Evolutionary conservation across 2,888 invertebrate genomes (phyloP), one percentile per base, ranked within the genome.

Genomic region (Rambutsinella grinnellia): DNA sequence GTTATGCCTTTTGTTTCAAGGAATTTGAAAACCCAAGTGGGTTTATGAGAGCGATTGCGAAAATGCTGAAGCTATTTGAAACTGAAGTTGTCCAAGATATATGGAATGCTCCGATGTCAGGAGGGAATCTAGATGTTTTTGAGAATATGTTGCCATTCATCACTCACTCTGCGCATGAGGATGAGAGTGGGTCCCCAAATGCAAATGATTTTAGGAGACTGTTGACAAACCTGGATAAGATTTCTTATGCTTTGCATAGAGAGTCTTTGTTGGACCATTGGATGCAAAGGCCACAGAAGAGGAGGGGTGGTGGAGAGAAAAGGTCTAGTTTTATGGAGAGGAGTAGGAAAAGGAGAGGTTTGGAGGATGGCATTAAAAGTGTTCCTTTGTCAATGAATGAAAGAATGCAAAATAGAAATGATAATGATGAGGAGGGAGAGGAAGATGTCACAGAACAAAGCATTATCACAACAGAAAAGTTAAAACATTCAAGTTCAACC

Each of bases 1-100:
- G 36, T 1, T 67, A 67, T 19, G 44, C 49, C 2, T 67, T 49
- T 21, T 67, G 67, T 19, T 67, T 58, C 24, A 46, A 58, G 6
- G n/a, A 6, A n/a, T 57, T 58, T 27, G 17, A 26, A 8, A 36
- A 67, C 24, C 67, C 67, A 27, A 58, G 58, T 36, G n/a, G 13
- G 19, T 67, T 58, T 19, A 27, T 67, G 57, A 21, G 57, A 46
- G 23, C 27, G 13, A 47, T 2, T 17, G 26, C 10, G 36, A 10
- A 23, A 3, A 17, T 67, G 8, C 19, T 57, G 10, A 58, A 36
- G 10, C 1, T 67, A 2, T 58, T 67, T 47, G 49, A 24, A 44
- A 27, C 17, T 21, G 44, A 54, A 15, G 13, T 58, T 5, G 49
- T 67, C 1, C 3, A 19, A 3, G 28, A 56, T 6, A 3, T 44